phyloP scores from a whole-genome alignment of 2,113 vertebrate genomes.

The Elgaria multicarinata region DNA sequence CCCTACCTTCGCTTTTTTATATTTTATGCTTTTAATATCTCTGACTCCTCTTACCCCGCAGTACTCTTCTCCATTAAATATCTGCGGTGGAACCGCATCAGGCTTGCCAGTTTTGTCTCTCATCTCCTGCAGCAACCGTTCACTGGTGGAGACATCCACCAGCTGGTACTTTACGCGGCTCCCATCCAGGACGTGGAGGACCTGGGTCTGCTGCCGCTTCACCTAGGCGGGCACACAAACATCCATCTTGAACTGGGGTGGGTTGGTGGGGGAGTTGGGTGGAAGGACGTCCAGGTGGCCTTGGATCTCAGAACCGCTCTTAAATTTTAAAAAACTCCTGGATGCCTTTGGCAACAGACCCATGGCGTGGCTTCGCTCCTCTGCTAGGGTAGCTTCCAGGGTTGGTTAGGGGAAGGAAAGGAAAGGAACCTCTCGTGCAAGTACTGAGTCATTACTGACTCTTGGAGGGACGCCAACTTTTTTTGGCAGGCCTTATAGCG shows the following conservation, averaged over 20 bases:
- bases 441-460: too few species aligned
- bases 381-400: neutral
- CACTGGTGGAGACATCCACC: conserved; percentile 78
- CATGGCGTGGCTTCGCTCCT: neutral
- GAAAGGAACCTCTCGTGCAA: too few species aligned
- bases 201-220: conserved; percentile 79
- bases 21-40: too few species aligned
- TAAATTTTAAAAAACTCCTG: neutral
- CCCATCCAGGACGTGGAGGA: conserved; percentile 80
- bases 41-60: conserved; percentile 76
- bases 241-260: neutral
- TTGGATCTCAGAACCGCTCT: neutral
- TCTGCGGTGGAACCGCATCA: conserved; percentile 77
- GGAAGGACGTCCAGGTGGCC: neutral
- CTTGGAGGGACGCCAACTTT: too few species aligned
- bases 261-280: neutral
- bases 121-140: conserved; percentile 80
- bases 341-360: too few species aligned
- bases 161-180: conserved; percentile 81
- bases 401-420: neutral
- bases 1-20: too few species aligned
- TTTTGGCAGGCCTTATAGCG: too few species aligned
- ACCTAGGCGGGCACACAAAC: conserved; percentile 68
- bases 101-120: conserved; percentile 76
- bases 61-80: conserved; percentile 82